Base-by-base conservation (phyloP, 2,888 invertebrate genomes). In the Magallana nippona region DNA sequence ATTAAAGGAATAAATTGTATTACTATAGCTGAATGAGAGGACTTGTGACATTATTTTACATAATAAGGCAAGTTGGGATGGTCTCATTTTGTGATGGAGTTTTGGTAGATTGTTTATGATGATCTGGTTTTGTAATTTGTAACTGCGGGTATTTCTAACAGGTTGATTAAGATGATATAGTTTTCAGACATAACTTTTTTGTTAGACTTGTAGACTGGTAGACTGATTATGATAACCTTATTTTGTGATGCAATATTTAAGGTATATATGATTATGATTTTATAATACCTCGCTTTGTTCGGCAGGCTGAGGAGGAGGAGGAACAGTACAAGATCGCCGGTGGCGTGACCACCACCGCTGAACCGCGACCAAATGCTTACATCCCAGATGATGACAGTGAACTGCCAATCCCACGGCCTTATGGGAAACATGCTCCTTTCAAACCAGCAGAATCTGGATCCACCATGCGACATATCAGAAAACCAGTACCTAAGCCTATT, bases 331-430 rank as follows among this genome's bases (percentile, higher is more conserved):
- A 90, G 86, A 89, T 94, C 58, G 90, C 93, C 1, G 93, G 93
- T 55, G 94, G 94, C 1, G 88, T 91, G 3, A 91, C 91, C 62
- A 94, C 94, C 2, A 93, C 93, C 3, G 94, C 94, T 1, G 94
- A 94, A 85, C 94, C 94, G 17, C 90, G 94, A 77, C 94, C 94
- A 13, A 94, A 94, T 86, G 94, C 94, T 82, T 94, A 94, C 89
- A 94, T 94, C 79, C 94, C 94, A 58, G 93, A 94, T 82, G 93
- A 94, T 81, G 94, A 94, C 84, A 91, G 89, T 78, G 94, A 94
- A 82, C 90, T 94, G 79, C 94, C 94, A n/a, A 94, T 94, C 81
- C 94, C 94, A 17, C 86, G 93, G 55, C 94, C 94, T 1, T 94
- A 94, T 86, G 94, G 94, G 63, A 90, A 90, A 79, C 93, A 93